Base-by-base conservation (phyloP, 2,113 vertebrate species). In the Lophotis ruficrista region DNA sequence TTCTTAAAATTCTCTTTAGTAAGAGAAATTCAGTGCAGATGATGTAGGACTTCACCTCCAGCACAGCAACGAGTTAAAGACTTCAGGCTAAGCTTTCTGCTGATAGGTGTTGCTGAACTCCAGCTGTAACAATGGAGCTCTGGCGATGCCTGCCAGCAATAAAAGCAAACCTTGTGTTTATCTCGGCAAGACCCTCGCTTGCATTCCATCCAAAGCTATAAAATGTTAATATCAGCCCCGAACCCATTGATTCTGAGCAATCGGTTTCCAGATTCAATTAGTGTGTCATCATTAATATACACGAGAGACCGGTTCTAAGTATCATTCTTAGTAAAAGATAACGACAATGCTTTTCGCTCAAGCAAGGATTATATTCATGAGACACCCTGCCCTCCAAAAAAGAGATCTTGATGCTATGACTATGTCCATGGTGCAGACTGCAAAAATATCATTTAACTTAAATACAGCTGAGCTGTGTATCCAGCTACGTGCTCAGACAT, bases 251-350 rank as follows among this genome's bases (percentile, higher is more conserved):
- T 37, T 68, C 69, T 64, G 78, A 90, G 82, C 57, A 82, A 37
- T 8, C 48, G 89, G 35, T 68, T 87, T 76, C 48, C 83, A 86
- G 77, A 93, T 87, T 91, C 89, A 89, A 78, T 95, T 93, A 90
- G 58, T 4, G 4, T 41, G 14, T 61, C 75, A 14, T 88, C 41
- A 72, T 93, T 95, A 75, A 90, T 47, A 27, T 4, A 9, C 62
- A 54, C 15, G 2, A 58, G 66, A 77, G 50, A 30, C 41, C n/a
- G 73, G 56, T 64, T 87, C 51, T 9, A 14, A 79, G 27, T 16
- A 17, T 35, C 19, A 5, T 57, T 60, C 38, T 14, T 23, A 54
- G 54, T 19, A 57, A 76, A 91, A 83, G 69, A 65, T 84, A 66
- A 85, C 33, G 94, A 15, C 87, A 54, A 4, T 41, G 81, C 31